Conservation (phyloP, 2,888 invertebrate species). For the Synergus umbraculus region DNA sequence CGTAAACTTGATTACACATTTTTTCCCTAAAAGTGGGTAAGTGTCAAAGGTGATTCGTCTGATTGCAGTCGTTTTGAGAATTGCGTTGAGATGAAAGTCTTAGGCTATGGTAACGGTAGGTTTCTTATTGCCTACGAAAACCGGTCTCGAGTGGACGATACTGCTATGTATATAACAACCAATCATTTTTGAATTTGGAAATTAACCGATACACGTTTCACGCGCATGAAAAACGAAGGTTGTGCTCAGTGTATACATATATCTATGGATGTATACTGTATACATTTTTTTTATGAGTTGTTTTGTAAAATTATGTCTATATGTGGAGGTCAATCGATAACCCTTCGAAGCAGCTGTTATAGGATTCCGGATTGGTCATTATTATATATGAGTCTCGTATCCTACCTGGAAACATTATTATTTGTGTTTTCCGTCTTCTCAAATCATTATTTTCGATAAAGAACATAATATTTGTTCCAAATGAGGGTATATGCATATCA, state of each 20-base stretch:
- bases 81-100: constrained; percentile 20
- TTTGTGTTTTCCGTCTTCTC: too few relatives aligned
- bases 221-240: constrained; percentile 61
- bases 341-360: constrained; percentile 45
- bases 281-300: constrained; percentile 45
- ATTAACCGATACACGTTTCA: constrained; percentile 57
- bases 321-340: constrained; percentile 62
- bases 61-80: constrained; percentile 37
- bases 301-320: constrained; percentile 56
- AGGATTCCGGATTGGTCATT: too few relatives aligned
- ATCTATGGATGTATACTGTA: too few relatives aligned
- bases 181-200: constrained; percentile 35
- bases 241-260: constrained; percentile 44
- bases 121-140: constrained; percentile 6
- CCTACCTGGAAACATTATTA: too few relatives aligned
- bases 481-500: too few relatives aligned
- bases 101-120: constrained; percentile 10
- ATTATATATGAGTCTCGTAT: too few relatives aligned
- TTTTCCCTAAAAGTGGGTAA: constrained; percentile 25
- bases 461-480: too few relatives aligned
- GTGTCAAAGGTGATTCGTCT: constrained; percentile 24
- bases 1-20: constrained; percentile 2
- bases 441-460: too few relatives aligned
- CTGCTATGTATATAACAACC: not conserved
- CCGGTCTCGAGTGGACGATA: not conserved